Evolutionary conservation across 2,113 vertebrate genomes (phyloP).

Genomic region (Marcusenius ussheri): DNA sequence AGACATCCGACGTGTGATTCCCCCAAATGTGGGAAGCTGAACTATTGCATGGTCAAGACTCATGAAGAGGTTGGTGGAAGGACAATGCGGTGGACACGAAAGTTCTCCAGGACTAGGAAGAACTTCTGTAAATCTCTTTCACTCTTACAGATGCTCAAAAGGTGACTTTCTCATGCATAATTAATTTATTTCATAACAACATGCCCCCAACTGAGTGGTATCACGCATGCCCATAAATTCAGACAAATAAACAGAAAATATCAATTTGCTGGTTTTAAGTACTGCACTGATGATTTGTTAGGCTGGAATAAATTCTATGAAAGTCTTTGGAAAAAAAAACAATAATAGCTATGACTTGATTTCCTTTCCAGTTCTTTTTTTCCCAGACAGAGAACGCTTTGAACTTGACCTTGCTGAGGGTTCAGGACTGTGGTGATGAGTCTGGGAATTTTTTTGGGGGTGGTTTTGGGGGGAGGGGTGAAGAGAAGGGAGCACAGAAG

Average conservation of each 20-base stretch:
- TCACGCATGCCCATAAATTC: background rate
- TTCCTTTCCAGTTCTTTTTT: background rate
- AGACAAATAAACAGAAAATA: background rate
- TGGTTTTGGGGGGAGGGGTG: background rate
- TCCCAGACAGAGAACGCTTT: conserved; percentile 16
- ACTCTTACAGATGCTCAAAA: background rate
- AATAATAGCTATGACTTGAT: background rate
- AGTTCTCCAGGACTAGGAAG: background rate
- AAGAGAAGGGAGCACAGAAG: conserved; percentile 39
- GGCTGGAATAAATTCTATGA: background rate
- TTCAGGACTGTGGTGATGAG: conserved; percentile 43
- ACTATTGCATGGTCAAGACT: background rate
- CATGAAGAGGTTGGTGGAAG: background rate
- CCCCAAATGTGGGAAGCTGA: background rate
- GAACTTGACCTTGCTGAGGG: conserved; percentile 18
- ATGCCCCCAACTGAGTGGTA: background rate
- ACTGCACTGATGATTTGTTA: background rate
- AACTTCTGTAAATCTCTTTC: background rate
- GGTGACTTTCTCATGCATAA: background rate
- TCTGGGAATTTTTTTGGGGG: conserved; percentile 26
- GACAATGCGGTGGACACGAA: background rate
- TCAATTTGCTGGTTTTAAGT: background rate
- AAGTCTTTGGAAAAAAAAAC: background rate
- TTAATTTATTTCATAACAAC: background rate
- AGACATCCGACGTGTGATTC: background rate